Percentiles rank a stretch among this genome's conserved stretches.
Evolutionary conservation across 2,113 vertebrate genomes (phyloP).

Genomic region (Morone saxatilis): DNA sequence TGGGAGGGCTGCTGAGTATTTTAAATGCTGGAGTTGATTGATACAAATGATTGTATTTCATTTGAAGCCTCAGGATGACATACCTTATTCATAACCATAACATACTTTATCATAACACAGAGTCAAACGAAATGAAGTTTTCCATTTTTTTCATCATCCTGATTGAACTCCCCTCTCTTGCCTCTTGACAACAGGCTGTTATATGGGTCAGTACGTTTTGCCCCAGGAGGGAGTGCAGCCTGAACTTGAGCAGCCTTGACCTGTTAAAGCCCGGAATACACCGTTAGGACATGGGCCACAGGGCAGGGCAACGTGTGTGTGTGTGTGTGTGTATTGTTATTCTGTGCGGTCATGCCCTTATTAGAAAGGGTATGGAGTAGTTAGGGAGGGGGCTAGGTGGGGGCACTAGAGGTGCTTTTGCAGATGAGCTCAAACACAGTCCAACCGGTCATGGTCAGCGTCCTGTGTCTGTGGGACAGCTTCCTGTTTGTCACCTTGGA

Average conservation of each 20-base stretch:
- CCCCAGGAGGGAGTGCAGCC: constrained; percentile 1
- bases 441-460: constrained; percentile 51
- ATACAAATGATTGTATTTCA: constrained; percentile 23
- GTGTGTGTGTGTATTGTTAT: constrained; percentile 23
- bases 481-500: constrained; percentile 80
- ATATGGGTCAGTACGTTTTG: constrained; percentile 15
- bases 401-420: constrained; percentile 35
- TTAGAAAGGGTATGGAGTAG: constrained; percentile 9
- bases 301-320: constrained; percentile 5
- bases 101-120: background rate
- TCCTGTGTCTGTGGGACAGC: constrained; percentile 60
- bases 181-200: background rate
- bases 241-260: constrained; percentile 49
- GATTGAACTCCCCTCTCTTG: background rate
- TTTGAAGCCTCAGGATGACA: background rate
- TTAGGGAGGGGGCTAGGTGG: background rate
- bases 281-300: background rate
- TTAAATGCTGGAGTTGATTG: constrained; percentile 7
- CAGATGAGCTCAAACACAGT: constrained; percentile 48
- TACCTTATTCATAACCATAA: background rate
- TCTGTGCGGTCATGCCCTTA: constrained; percentile 7
- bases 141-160: background rate
- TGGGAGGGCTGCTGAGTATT: constrained; percentile 1
- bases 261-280: constrained; percentile 8
- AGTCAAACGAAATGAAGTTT: background rate